Evolutionary conservation across 2,888 invertebrate species (phyloP).

Genomic region (Drosophila neutralis): DNA sequence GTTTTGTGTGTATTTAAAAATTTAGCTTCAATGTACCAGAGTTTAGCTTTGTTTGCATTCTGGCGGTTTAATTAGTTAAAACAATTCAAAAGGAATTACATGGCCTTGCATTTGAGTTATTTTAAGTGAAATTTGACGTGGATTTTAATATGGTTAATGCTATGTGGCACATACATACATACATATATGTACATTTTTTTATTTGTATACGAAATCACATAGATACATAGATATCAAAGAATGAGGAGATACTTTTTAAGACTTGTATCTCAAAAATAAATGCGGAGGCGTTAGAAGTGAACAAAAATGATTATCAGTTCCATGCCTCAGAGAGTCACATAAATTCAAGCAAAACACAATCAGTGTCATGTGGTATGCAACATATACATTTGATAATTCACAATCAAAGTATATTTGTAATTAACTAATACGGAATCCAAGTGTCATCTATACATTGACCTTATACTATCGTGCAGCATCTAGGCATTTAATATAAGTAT

Average conservation of each 20-base stretch:
- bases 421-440: constrained; percentile 23
- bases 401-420: neutral
- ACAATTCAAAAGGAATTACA: constrained; percentile 66
- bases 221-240: constrained; percentile 1
- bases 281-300: neutral
- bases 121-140: constrained; percentile 26
- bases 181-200: neutral
- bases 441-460: constrained; percentile 53
- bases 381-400: neutral
- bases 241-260: neutral
- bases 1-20: constrained; percentile 52
- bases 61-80: constrained; percentile 78
- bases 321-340: constrained; percentile 30
- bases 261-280: neutral
- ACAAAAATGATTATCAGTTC: constrained; percentile 27
- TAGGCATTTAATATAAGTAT: constrained; percentile 45
- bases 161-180: constrained; percentile 28
- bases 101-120: constrained; percentile 36
- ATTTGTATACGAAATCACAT: neutral
- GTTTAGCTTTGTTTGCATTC: constrained; percentile 48
- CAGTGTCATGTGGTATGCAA: neutral
- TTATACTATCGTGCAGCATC: constrained; percentile 60
- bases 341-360: constrained; percentile 14
- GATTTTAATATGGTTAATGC: constrained; percentile 4
- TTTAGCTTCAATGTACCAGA: constrained; percentile 58